Base-by-base conservation (phyloP, 2,888 invertebrate genomes). In the Pyrochroa serraticornis region DNA sequence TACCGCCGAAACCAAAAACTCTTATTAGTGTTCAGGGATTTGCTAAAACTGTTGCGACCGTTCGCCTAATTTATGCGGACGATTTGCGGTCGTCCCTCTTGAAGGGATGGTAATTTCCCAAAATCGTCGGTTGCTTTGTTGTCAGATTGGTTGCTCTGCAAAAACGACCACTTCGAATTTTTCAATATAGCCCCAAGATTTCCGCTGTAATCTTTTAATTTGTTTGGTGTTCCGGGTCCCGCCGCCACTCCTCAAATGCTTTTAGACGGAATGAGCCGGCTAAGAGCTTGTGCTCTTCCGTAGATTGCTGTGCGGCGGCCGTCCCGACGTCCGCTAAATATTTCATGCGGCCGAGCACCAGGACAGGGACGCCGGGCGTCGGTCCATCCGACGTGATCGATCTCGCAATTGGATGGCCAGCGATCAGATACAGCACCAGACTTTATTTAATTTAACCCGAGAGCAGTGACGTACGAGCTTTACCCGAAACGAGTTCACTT, bases 271-370 rank as follows among this genome's bases (percentile, higher is more conserved):
- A 75, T 75, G 75, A 76, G 74, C 74, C 72, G 68, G 69, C 75
- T 75, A 77, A 77, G 76, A 74, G 55, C 75, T 76, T 76, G 75
- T 75, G 77, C 77, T 76, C 75, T 77, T 76, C 75, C 70, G 69
- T 74, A 77, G 77, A 78, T 77, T 78, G 76, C 75, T 71, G 70
- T 71, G 71, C 71, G 70, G 22, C 22, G 22, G 22, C 22, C 22
- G 22, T 22, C 22, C 22, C 22, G 22, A 22, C 22, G 22, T 71
- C 71, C 71, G 68, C 70, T 78, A 77, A 78, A 78, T 78, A 77
- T 77, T 78, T 78, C 77, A 77, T 75, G 73, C 43, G 47, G 13
- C 43, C 64, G 72, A 67, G 64, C 67, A 63, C 47, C 59, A 63
- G 42, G 37, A 55, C 54, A 58, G 53, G 47, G 47, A 39, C 64